phyloP scores from a whole-genome alignment of 2,113 vertebrate species.

The Mormyrus iriodes region DNA sequence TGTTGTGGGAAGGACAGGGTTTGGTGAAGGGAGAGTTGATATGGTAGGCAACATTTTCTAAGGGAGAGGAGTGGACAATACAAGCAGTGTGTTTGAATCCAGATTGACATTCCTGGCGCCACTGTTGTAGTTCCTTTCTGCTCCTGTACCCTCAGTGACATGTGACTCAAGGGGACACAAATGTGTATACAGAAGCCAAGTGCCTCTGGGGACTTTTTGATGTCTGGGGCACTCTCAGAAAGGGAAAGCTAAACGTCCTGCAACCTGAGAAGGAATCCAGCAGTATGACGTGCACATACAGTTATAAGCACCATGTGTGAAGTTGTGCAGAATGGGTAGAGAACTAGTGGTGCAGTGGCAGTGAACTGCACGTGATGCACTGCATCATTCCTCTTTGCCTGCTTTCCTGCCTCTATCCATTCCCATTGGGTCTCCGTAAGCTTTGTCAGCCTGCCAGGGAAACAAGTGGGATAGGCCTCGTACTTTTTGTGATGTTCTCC shows the following conservation, averaged over 20 bases:
- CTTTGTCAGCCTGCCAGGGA: conserved; percentile 82
- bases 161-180: background rate
- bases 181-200: background rate
- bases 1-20: conserved; percentile 5
- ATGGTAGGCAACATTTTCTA: background rate
- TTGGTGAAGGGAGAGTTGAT: background rate
- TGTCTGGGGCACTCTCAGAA: background rate
- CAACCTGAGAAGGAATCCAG: background rate
- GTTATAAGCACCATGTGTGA: background rate
- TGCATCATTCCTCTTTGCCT: background rate
- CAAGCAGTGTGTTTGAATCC: conserved; percentile 21
- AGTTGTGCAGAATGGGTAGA: background rate
- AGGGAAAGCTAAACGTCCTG: background rate
- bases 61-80: conserved; percentile 19
- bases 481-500: conserved; percentile 54
- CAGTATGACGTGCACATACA: background rate
- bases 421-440: conserved; percentile 63
- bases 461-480: conserved; percentile 74
- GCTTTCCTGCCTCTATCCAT: conserved; percentile 65
- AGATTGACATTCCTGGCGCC: background rate
- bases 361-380: background rate
- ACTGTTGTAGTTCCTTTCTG: background rate
- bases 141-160: background rate
- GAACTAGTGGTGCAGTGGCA: background rate
- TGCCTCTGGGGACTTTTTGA: background rate